Base-by-base conservation (phyloP, 2,888 invertebrate species). In the Vandiemenella viatica region DNA sequence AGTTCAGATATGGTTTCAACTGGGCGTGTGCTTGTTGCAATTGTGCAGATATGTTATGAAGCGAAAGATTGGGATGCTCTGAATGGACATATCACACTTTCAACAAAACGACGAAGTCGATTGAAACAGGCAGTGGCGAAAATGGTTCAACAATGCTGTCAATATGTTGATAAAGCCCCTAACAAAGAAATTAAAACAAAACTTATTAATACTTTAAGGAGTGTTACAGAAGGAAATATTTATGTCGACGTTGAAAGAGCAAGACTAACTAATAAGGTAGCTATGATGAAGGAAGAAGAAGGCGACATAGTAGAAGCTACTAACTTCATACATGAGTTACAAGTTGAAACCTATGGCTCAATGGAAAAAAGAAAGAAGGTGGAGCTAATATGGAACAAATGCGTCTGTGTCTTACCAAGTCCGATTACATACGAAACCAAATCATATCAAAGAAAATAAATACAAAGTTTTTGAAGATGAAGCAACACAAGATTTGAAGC, bases 201-300 rank as follows among this genome's bases (percentile, higher is more conserved):
- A 63, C 74, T 98, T 1, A 97, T 99, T 62, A 96, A 97, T 65
- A 96, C 97, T 0, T 69, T 99, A 44, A 77, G 92, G 55, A 79
- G 83, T 5, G 96, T 98, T 2, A 97, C 97, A 0, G 96, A 95
- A 63, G 98, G 98, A 56, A 98, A 98, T 80, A 98, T 99, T 56
- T 99, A 99, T 65, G 98, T 99, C n/a, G 98, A 98, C 74, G 95
- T 96, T 7, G 98, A 99, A 67, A 75, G 98, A 59, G 98, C 98
- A 4, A 76, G 97, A 48, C 71, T 98, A 5, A 98, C 98, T 1
- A 87, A 93, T 60, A 87, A 83, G 57, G 67, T 93, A 53, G 87
- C 89, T 1, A 80, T 85, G 62, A 81, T 89, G 48, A 82, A 88
- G 55, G 85, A 93, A 61, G 79, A 80, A 2, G 87, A 87, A 62